Conservation (phyloP, 2,113 vertebrate species). For the Leptodactylus fuscus region DNA sequence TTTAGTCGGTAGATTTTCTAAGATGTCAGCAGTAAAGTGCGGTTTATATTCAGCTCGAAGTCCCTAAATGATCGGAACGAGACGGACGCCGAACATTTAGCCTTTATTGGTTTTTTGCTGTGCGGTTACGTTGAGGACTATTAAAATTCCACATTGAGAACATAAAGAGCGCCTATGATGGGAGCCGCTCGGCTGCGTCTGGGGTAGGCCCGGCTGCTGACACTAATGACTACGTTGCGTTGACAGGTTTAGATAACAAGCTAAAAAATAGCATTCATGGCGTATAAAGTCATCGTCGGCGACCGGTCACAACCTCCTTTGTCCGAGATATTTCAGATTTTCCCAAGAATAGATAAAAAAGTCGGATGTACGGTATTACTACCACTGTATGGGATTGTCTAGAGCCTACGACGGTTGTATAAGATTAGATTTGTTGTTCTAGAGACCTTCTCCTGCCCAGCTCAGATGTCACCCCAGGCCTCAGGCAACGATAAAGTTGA, state of each 20-base stretch:
- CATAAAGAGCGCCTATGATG: neutral
- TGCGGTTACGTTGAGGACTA: constrained; percentile 25
- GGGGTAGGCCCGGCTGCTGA: neutral
- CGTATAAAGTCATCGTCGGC: neutral
- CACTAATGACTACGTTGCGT: constrained; percentile 14
- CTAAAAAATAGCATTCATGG: neutral
- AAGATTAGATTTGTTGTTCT: neutral
- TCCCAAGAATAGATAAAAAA: neutral
- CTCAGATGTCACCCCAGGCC: neutral
- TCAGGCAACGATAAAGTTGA: neutral
- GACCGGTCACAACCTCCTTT: neutral
- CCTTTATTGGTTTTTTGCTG: neutral
- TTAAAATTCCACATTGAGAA: constrained; percentile 37
- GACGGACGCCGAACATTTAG: neutral
- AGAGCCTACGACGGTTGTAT: too few species aligned
- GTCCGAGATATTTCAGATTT: neutral
- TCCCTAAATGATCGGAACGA: neutral
- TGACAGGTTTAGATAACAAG: constrained; percentile 40
- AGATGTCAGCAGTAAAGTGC: neutral
- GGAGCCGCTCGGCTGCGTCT: neutral
- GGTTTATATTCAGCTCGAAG: neutral
- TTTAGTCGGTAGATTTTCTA: neutral
- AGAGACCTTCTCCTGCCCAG: neutral
- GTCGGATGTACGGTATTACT: neutral
- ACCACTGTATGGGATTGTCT: neutral